Conservation (phyloP, 2,888 invertebrate genomes). For the Drosophila monieri region DNA sequence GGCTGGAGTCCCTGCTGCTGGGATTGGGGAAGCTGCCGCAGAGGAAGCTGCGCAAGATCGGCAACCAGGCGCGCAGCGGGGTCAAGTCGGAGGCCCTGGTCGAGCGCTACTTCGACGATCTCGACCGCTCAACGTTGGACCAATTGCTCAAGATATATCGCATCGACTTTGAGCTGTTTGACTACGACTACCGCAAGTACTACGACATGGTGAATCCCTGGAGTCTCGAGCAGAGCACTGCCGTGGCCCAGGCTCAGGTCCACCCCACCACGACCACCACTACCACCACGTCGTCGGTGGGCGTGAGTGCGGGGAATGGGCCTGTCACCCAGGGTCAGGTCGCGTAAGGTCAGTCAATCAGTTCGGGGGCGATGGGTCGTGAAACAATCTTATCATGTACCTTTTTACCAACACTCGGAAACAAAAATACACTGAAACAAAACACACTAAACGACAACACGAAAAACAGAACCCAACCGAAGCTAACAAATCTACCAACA, state of each 20-base stretch:
- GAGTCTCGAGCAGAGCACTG: constrained; percentile 56
- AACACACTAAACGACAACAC: constrained; percentile 19
- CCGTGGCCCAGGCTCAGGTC: constrained; percentile 4
- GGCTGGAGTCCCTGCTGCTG: constrained; percentile 85
- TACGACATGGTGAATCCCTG: constrained; percentile 84
- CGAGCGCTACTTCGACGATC: constrained; percentile 86
- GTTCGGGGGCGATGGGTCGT: constrained; percentile 42
- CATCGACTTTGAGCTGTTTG: constrained; percentile 89
- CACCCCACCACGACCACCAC: background rate
- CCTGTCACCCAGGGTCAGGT: constrained; percentile 22
- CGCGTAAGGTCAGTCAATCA: constrained; percentile 26
- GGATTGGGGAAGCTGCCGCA: constrained; percentile 84
- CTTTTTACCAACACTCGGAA: constrained; percentile 46
- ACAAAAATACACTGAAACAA: constrained; percentile 27
- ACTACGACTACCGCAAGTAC: constrained; percentile 87
- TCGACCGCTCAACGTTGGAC: constrained; percentile 85
- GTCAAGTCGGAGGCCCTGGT: constrained; percentile 85
- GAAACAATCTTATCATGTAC: constrained; percentile 71
- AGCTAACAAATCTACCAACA: constrained; percentile 62
- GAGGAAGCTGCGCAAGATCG: constrained; percentile 85
- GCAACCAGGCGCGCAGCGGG: constrained; percentile 81
- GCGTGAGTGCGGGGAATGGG: background rate
- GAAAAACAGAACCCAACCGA: constrained; percentile 64
- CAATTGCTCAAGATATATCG: constrained; percentile 87
- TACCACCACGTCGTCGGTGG: constrained; percentile 17